phyloP scores from a whole-genome alignment of 2,888 invertebrate genomes.

The Pecten maximus region DNA sequence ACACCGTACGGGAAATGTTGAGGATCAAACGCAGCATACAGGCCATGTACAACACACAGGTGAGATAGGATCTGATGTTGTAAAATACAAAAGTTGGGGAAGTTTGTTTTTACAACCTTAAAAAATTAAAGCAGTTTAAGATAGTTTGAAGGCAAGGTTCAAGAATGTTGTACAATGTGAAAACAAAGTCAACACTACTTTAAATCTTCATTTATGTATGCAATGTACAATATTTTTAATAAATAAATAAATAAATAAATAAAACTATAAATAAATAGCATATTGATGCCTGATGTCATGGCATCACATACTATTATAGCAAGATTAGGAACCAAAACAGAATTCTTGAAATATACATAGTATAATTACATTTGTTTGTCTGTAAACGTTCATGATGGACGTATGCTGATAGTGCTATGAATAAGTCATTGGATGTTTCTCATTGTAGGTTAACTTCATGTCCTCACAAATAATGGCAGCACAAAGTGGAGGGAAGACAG shows the following conservation, averaged over 20 bases:
- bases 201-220: neutral
- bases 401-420: neutral
- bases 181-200: too few species aligned
- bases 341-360: too few species aligned
- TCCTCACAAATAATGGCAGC: constrained; percentile 96
- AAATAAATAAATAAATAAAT: too few species aligned
- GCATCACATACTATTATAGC: too few species aligned
- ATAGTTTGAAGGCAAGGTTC: neutral
- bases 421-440: constrained; percentile 14
- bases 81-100: neutral
- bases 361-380: too few species aligned
- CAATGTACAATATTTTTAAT: too few species aligned
- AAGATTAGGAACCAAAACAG: too few species aligned
- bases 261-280: too few species aligned
- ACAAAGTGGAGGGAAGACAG: constrained; percentile 66
- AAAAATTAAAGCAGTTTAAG: neutral
- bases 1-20: constrained; percentile 99
- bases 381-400: too few species aligned
- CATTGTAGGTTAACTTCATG: constrained; percentile 95
- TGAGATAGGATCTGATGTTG: too few species aligned
- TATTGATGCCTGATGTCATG: too few species aligned
- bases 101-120: neutral
- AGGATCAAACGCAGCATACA: constrained; percentile 98
- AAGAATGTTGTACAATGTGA: too few species aligned
- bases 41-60: constrained; percentile 98